A percentile compares a stretch with the other conserved stretches of the same genome.
Evolutionary conservation across 2,113 vertebrate genomes (phyloP).

Genomic region (Mormyrus lacerda): DNA sequence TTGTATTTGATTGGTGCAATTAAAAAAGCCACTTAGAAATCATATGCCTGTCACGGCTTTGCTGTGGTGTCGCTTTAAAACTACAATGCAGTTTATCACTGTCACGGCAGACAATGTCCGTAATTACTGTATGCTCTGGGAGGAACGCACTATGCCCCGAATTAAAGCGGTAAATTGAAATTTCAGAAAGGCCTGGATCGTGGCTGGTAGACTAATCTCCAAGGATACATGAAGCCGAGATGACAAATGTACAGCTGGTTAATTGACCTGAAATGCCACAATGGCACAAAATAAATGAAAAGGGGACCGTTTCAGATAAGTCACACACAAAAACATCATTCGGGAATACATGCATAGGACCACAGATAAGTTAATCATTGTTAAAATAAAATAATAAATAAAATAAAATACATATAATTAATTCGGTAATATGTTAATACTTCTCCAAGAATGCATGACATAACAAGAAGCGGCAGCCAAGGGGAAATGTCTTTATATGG

Average conservation of each 20-base stretch:
- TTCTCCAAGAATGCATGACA: neutral
- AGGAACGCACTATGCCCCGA: neutral
- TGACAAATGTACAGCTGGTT: neutral
- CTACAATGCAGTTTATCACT: neutral
- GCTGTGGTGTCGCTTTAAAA: neutral
- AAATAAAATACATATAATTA: neutral
- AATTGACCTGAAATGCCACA: neutral
- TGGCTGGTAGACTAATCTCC: neutral
- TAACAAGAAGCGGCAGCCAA: neutral
- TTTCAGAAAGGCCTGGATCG: neutral
- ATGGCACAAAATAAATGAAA: neutral
- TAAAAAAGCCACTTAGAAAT: neutral
- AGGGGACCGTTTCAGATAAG: neutral
- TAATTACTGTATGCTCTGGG: neutral
- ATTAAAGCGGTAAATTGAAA: neutral
- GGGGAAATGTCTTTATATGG: neutral
- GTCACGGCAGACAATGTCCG: neutral
- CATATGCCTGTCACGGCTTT: neutral
- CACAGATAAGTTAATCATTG: neutral
- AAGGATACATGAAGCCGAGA: neutral
- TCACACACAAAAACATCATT: neutral
- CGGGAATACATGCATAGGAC: neutral
- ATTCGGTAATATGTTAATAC: neutral
- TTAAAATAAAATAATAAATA: neutral
- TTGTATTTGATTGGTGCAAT: conserved; percentile 1